A percentile compares a stretch with the other conserved stretches of the same genome.
phyloP scores from a whole-genome alignment of 2,113 vertebrate species.

The Psittacus erithacus region DNA sequence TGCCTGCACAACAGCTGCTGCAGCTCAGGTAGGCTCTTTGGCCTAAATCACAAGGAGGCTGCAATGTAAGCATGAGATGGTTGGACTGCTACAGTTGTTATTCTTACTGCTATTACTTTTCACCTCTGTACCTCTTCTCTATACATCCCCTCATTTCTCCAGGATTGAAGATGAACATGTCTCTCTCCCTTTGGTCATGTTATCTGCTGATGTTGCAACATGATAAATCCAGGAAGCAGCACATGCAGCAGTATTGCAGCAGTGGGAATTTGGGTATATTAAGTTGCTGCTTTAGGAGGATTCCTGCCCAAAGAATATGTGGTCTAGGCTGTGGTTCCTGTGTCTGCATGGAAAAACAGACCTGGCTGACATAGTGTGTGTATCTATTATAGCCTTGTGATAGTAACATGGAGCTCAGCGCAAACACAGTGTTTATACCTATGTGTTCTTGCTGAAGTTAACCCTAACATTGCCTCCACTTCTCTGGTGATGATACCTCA shows the following conservation, averaged over 20 bases:
- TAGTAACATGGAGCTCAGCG: background rate
- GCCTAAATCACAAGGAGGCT: background rate
- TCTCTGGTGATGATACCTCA: background rate
- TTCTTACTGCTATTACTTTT: background rate
- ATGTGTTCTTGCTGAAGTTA: background rate
- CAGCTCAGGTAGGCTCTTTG: background rate
- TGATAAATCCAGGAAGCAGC: background rate
- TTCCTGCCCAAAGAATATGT: background rate
- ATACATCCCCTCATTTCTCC: background rate
- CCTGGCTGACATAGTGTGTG: background rate
- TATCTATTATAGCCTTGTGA: background rate
- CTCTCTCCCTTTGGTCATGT: background rate
- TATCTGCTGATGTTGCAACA: background rate
- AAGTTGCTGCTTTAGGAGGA: background rate
- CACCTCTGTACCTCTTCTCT: background rate
- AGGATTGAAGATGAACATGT: background rate
- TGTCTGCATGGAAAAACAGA: background rate
- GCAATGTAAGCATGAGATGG: background rate
- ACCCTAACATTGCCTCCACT: background rate
- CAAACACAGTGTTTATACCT: background rate
- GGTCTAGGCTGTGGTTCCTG: slow-evolving; percentile 9
- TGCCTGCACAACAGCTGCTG: background rate
- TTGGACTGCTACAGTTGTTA: background rate
- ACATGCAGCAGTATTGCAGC: background rate
- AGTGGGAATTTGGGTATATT: background rate